phyloP scores from a whole-genome alignment of 92 coral and sea anemone genomes.

The Paramuricea clavata region DNA sequence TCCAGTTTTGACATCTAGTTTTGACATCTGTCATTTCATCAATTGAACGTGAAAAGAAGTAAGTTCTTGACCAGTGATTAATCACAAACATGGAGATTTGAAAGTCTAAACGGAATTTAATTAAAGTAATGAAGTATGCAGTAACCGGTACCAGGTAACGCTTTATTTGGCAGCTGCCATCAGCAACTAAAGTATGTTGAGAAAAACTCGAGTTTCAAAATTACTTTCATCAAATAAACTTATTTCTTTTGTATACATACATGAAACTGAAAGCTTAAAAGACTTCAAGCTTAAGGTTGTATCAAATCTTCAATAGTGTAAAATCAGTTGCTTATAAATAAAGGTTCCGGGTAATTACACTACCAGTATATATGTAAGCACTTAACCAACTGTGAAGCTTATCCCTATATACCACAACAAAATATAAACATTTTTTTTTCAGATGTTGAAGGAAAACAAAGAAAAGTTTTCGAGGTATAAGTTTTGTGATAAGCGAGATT shows the following conservation, averaged over 20 bases:
- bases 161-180: constrained; percentile 6
- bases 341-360: background rate
- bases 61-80: constrained; percentile 2
- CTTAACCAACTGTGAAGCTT: background rate
- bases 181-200: background rate
- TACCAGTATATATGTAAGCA: background rate
- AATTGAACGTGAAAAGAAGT: background rate
- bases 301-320: background rate
- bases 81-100: constrained; percentile 6
- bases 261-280: background rate
- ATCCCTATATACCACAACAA: background rate
- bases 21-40: too few relatives aligned
- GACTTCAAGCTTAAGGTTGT: too few relatives aligned
- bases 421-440: background rate
- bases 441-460: background rate
- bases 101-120: background rate
- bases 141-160: constrained; percentile 16
- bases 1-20: background rate
- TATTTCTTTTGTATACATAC: background rate
- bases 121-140: background rate
- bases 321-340: background rate
- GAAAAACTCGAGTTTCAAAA: background rate
- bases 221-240: background rate
- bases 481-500: too few relatives aligned
- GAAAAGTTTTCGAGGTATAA: too few relatives aligned